Conservation (phyloP, 1,140 invertebrate species). For the Caenorhabditis inopinata region DNA sequence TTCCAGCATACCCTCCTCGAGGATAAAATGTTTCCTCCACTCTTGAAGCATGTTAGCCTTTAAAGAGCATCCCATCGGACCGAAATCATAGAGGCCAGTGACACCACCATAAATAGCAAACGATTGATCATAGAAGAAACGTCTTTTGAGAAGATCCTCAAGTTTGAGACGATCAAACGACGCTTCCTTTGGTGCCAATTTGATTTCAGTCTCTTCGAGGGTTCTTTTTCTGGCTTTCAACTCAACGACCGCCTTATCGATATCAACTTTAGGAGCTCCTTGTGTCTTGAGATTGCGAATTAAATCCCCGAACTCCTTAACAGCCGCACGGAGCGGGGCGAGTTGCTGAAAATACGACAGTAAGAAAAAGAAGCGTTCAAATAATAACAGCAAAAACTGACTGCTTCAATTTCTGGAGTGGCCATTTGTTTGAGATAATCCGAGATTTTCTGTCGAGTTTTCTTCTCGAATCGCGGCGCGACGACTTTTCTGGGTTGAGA, state of each 20-base stretch:
- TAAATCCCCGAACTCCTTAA: slow-evolving; percentile 76
- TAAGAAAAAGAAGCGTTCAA: background rate
- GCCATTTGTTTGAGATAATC: slow-evolving; percentile 55
- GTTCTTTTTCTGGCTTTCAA: slow-evolving; percentile 85
- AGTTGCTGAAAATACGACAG: slow-evolving; percentile 58
- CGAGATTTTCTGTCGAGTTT: slow-evolving; percentile 40
- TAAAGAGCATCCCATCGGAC: slow-evolving; percentile 97
- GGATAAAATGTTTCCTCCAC: slow-evolving; percentile 93
- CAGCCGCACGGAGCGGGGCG: slow-evolving; percentile 53
- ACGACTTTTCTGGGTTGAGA: background rate
- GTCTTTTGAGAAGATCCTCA: slow-evolving; percentile 92
- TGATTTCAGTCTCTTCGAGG: slow-evolving; percentile 88
- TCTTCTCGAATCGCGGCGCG: slow-evolving; percentile 29
- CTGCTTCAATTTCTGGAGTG: slow-evolving; percentile 59
- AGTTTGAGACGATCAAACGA: slow-evolving; percentile 87
- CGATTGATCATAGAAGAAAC: slow-evolving; percentile 97
- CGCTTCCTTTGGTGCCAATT: slow-evolving; percentile 74
- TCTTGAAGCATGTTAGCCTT: slow-evolving; percentile 82
- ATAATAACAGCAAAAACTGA: slow-evolving; percentile 47
- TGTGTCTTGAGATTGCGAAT: slow-evolving; percentile 82
- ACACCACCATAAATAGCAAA: slow-evolving; percentile 98
- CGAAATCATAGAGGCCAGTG: slow-evolving; percentile 81
- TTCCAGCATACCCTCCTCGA: slow-evolving; percentile 97
- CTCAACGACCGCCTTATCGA: slow-evolving; percentile 89
- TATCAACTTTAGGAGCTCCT: slow-evolving; percentile 82